phyloP scores from a whole-genome alignment of 2,113 vertebrate species.

The Sapajus apella region DNA sequence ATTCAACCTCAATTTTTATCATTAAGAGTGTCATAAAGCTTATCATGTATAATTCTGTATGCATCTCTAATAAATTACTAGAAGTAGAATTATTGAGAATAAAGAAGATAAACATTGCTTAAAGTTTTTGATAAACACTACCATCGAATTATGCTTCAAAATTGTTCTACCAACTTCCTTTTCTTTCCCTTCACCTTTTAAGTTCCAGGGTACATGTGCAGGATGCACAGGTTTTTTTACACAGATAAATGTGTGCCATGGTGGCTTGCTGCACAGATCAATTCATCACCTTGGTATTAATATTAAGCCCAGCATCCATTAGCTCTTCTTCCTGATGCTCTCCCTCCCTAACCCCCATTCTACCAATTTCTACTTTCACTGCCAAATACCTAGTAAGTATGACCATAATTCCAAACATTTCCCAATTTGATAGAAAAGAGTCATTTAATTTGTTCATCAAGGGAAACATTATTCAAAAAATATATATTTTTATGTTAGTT shows the following conservation, averaged over 20 bases:
- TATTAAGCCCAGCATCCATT: no score
- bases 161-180: not conserved
- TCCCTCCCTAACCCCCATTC: no score
- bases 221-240: no score
- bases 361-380: not conserved
- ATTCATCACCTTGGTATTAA: no score
- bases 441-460: not conserved
- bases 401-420: not conserved
- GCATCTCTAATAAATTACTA: not conserved
- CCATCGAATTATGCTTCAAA: conserved; percentile 8
- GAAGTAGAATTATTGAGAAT: not conserved
- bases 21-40: not conserved
- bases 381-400: not conserved
- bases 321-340: no score
- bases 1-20: conserved; percentile 1
- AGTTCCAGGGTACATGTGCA: no score
- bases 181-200: no score
- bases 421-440: not conserved
- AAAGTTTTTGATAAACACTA: not conserved
- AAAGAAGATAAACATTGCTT: not conserved
- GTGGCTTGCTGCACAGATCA: no score
- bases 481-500: not conserved
- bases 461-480: not conserved
- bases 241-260: no score
- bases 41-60: not conserved